Base-by-base conservation (phyloP, 1,140 invertebrate genomes). In the Pseudoatta argentina region DNA sequence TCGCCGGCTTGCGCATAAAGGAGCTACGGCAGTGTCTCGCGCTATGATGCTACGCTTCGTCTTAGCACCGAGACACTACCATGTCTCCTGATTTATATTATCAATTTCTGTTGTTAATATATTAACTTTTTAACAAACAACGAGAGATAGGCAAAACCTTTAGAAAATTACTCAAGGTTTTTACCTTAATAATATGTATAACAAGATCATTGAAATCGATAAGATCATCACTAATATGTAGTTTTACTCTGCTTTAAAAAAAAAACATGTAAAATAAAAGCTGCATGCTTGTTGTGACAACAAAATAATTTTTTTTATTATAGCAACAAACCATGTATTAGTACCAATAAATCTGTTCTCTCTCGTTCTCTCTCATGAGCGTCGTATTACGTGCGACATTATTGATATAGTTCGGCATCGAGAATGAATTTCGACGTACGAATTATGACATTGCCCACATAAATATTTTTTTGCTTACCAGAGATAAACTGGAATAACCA, bases 381-480 rank as follows among this genome's bases (percentile, higher is more conserved):
- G 30, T 86, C 48, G n/a, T n/a, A 64, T 18, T 63, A 67, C n/a
- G 44, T 55, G 55, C 34, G 61, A 71, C 24, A 81, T 82, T 53
- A 79, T 75, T 78, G 30, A 44, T 69, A 51, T 69, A 44, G 16
- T 61, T 53, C 57, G 12, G 57, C 59, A 55, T 83, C 57, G 59
- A 48, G 81, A 61, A 81, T 81, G 53, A 86, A 71, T 76, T 89
- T 77, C 76, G 69, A 89, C 87, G 67, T 91, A 89, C n/a, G 88
- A 44, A 44, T 44, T 90, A 89, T 87, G 88, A 90, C 88, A 79
- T 81, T 87, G 85, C 90, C 86, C 87, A 71, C 75, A 87, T 85
- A 93, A 93, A 91, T 91, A 93, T 93, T 89, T 82, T 72, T 44
- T 86, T 30, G 57, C 67, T 10, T 75, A 89, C 86, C 83, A 86